Evolutionary conservation across 2,113 vertebrate genomes (phyloP).

Genomic region (Odobenus rosmarus): DNA sequence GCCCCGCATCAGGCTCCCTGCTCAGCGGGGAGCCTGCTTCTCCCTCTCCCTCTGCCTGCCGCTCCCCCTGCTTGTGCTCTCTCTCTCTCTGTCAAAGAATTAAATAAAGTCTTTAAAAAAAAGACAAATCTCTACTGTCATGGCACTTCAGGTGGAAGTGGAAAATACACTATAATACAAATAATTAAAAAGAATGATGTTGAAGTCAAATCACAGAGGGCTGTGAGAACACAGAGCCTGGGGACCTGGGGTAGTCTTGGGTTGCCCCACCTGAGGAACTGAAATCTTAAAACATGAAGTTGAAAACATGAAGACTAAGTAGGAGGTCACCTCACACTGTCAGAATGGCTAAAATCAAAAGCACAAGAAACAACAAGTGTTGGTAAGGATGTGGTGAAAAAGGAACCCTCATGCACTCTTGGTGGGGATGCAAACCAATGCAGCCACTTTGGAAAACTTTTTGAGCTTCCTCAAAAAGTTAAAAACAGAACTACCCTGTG

Average conservation of each 20-base stretch:
- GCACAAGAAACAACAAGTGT: neutral
- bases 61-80: too few species aligned
- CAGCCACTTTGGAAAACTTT: neutral
- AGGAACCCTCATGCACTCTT: neutral
- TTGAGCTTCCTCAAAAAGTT: neutral
- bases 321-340: neutral
- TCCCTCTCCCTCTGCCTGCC: too few species aligned
- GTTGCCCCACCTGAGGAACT: neutral
- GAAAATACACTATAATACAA: neutral
- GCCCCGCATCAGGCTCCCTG: too few species aligned
- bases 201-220: neutral
- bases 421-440: neutral
- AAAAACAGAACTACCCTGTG: neutral
- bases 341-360: neutral
- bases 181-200: neutral
- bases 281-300: neutral
- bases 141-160: neutral
- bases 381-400: neutral
- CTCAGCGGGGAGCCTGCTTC: too few species aligned
- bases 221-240: neutral
- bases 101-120: too few species aligned
- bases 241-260: neutral
- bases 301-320: neutral
- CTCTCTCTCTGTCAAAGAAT: too few species aligned
- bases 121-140: neutral